These are phyloP conservation scores for Odontomyia ornata DNA, from an alignment of 2,888 invertebrate genomes.

Conservation along the genomic window DNA sequence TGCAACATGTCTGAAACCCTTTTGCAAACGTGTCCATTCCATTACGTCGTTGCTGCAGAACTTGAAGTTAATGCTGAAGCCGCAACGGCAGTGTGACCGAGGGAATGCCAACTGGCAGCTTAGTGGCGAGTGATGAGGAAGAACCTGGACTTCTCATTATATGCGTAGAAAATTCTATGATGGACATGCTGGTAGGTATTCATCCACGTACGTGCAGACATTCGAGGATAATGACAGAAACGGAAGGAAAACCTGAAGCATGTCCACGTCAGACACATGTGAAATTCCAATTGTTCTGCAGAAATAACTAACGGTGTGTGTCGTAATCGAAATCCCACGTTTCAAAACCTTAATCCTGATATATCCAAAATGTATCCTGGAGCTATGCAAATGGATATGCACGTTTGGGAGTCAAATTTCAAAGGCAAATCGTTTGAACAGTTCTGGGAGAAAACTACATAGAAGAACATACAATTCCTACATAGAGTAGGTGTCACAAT, in stretches of 20 bases:
- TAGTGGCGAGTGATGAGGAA: background rate
- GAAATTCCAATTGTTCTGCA: background rate
- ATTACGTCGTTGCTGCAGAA: background rate
- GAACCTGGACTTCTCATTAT: slow-evolving; percentile 13
- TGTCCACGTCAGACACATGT: slow-evolving; percentile 16
- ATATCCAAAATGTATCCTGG: background rate
- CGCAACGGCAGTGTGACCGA: background rate
- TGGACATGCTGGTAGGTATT: background rate
- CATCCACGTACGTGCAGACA: background rate
- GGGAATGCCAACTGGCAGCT: background rate
- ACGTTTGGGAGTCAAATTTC: background rate
- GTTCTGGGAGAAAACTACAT: too few relatives aligned
- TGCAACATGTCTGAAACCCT: slow-evolving; percentile 41
- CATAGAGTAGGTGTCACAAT: too few relatives aligned
- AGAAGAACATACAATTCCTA: too few relatives aligned
- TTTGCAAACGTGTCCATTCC: slow-evolving; percentile 32
- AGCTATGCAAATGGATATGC: background rate
- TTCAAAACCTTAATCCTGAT: background rate
- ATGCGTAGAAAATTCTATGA: slow-evolving; percentile 27
- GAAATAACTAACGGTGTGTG: background rate
- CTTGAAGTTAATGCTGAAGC: background rate
- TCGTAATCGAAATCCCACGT: slow-evolving; percentile 4
- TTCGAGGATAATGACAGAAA: background rate
- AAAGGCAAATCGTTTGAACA: background rate
- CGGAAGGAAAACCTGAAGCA: background rate